phyloP scores from a whole-genome alignment of 2,888 invertebrate genomes.

The Argyra leucocephala region DNA sequence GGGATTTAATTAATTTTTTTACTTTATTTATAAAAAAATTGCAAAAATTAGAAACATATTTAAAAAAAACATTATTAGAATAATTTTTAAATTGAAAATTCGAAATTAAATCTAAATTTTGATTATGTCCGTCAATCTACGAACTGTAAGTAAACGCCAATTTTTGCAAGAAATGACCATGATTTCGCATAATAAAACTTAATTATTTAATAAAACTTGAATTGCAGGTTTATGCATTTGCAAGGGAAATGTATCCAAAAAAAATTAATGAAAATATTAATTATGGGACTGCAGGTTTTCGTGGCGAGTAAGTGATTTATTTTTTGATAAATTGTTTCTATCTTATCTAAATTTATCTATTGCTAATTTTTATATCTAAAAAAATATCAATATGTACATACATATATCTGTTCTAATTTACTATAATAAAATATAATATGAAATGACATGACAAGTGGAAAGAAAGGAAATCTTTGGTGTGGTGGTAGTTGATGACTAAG shows the following conservation, averaged over 20 bases:
- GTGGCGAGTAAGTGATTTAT: slow-evolving; percentile 58
- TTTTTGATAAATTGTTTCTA: slow-evolving; percentile 8
- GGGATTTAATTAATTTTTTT: neutral
- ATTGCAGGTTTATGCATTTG: slow-evolving; percentile 60
- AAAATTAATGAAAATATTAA: slow-evolving; percentile 55
- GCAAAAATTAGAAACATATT: too few species aligned
- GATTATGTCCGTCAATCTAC: slow-evolving; percentile 45
- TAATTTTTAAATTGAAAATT: neutral
- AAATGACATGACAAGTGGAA: neutral
- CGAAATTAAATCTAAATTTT: neutral
- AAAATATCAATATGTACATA: neutral
- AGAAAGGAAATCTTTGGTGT: too few species aligned
- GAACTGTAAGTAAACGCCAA: slow-evolving; percentile 44
- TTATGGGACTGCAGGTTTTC: slow-evolving; percentile 80
- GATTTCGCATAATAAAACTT: neutral
- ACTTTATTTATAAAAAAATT: too few species aligned
- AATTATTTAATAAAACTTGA: neutral
- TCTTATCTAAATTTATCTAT: neutral
- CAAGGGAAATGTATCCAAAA: slow-evolving; percentile 68
- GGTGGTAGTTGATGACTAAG: neutral
- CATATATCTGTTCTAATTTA: neutral
- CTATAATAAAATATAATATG: neutral
- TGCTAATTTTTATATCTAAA: neutral
- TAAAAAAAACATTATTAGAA: neutral
- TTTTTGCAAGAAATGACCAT: slow-evolving; percentile 50